phyloP scores from a whole-genome alignment of 2,113 vertebrate genomes.

The Bos javanicus region DNA sequence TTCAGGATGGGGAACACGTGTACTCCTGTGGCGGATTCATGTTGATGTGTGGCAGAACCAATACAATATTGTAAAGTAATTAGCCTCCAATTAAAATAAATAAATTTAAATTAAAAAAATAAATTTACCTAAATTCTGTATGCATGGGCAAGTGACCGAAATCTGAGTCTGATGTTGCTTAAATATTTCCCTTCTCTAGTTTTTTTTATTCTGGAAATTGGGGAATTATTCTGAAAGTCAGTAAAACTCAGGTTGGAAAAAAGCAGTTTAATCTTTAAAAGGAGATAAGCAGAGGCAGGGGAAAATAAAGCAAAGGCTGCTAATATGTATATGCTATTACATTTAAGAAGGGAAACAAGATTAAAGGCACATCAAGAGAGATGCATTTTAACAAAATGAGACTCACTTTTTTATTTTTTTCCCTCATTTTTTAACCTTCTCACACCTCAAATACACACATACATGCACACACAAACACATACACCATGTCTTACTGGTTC shows the following conservation, averaged over 20 bases:
- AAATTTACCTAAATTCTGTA: background rate
- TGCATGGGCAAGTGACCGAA: background rate
- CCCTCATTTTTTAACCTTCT: background rate
- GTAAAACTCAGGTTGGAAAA: background rate
- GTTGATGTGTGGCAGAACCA: too few relatives aligned
- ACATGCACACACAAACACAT: background rate
- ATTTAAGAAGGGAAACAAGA: background rate
- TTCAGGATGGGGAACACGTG: too few relatives aligned
- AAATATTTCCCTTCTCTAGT: background rate
- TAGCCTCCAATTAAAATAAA: too few relatives aligned
- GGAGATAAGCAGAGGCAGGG: background rate
- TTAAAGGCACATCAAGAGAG: background rate
- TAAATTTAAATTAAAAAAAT: too few relatives aligned
- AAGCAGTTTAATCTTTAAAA: background rate
- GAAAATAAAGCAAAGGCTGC: background rate
- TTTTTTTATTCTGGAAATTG: background rate
- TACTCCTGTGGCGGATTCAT: too few relatives aligned
- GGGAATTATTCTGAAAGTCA: background rate
- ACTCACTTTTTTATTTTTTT: background rate
- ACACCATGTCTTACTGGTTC: background rate
- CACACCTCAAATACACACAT: background rate
- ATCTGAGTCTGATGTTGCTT: background rate
- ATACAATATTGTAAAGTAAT: too few relatives aligned
- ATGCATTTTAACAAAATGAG: background rate
- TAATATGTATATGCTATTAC: background rate